Percentiles rank a stretch among this genome's conserved stretches.
phyloP scores from a whole-genome alignment of 2,888 invertebrate genomes.

The Eledone cirrhosa region DNA sequence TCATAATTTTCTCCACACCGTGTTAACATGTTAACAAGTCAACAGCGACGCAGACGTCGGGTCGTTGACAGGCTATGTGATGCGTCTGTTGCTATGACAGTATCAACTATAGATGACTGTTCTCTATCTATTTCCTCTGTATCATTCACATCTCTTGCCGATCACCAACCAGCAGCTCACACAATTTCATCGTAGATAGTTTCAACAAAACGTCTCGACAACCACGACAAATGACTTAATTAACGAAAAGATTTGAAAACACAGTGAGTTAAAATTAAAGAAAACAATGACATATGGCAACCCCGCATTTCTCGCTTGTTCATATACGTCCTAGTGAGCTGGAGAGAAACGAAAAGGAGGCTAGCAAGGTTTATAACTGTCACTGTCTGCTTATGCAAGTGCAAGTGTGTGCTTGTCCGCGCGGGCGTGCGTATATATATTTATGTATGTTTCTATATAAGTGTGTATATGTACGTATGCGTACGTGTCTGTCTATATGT shows the following conservation, averaged over 20 bases:
- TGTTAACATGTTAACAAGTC: too few species aligned
- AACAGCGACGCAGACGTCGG: too few species aligned
- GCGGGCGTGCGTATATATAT: too few species aligned
- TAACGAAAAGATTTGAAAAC: conserved; percentile 4
- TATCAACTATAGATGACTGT: not conserved
- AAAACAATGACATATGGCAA: conserved; percentile 25
- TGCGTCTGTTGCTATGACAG: conserved; percentile 22
- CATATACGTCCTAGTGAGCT: conserved; percentile 1
- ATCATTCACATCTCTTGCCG: too few species aligned
- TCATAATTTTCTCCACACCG: too few species aligned
- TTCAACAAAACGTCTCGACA: conserved; percentile 5
- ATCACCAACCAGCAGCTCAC: too few species aligned
- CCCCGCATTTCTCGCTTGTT: conserved; percentile 12
- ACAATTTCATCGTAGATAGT: not conserved
- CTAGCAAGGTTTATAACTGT: not conserved
- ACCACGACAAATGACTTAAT: conserved; percentile 23
- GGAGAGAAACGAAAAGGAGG: not conserved
- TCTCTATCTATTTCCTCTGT: not conserved
- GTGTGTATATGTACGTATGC: too few species aligned
- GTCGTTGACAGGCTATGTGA: not conserved
- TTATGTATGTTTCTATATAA: too few species aligned
- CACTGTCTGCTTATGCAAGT: too few species aligned
- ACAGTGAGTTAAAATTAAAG: conserved; percentile 23
- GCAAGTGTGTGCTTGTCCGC: too few species aligned
- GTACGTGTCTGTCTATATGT: too few species aligned